Conservation (phyloP, 2,888 invertebrate species). For the Notodonta dromedarius region DNA sequence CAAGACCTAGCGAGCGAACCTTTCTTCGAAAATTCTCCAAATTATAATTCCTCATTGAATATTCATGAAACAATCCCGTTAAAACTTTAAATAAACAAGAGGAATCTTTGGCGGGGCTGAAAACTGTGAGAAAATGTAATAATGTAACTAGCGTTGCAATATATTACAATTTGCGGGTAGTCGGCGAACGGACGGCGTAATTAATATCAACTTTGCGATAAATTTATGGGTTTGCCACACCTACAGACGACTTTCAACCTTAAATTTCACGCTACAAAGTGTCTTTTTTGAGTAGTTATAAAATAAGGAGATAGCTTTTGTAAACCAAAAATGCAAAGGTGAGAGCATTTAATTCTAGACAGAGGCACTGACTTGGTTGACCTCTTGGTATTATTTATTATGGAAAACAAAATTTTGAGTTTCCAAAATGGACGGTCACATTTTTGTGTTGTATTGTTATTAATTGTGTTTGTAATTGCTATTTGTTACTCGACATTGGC, state of each 20-base stretch:
- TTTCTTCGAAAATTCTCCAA: neutral
- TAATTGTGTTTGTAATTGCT: too few species aligned
- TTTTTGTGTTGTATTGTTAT: too few species aligned
- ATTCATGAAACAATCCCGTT: constrained; percentile 12
- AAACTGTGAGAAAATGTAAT: constrained; percentile 28
- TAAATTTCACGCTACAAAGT: constrained; percentile 27
- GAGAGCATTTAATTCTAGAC: constrained; percentile 39
- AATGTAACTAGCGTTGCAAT: constrained; percentile 50
- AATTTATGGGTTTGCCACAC: constrained; percentile 53
- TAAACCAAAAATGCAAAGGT: constrained; percentile 39
- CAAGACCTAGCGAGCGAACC: too few species aligned
- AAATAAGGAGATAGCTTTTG: constrained; percentile 13
- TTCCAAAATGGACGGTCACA: too few species aligned
- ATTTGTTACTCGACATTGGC: too few species aligned
- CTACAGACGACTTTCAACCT: constrained; percentile 42
- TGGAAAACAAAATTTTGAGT: too few species aligned
- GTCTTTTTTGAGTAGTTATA: constrained; percentile 14
- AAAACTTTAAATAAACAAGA: constrained; percentile 27
- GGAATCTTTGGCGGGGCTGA: constrained; percentile 25
- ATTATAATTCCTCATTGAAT: constrained; percentile 14
- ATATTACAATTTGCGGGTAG: constrained; percentile 70
- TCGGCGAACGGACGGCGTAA: constrained; percentile 62
- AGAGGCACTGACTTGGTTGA: constrained; percentile 20
- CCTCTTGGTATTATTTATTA: constrained; percentile 9
- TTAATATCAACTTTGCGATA: constrained; percentile 78